Base-by-base conservation (phyloP, 2,888 invertebrate genomes). In the Conomelus anceps region DNA sequence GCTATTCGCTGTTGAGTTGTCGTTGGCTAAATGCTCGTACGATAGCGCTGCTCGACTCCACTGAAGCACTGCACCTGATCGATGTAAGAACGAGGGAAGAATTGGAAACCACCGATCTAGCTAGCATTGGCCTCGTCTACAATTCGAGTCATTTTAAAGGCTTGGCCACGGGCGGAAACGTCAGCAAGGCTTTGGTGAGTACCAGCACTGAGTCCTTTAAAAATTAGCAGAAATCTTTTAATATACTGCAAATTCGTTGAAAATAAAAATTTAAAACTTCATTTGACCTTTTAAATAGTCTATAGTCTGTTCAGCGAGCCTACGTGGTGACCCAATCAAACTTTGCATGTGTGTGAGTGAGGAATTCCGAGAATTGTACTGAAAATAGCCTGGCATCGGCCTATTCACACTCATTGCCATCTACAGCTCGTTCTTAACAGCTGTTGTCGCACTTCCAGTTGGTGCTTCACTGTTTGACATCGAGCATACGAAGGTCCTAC, bases 131-230 rank as follows among this genome's bases (percentile, higher is more conserved):
- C 84, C 94, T 98, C 84, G 97, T 98, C 0, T 98, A 98, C 92
- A 96, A 97, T 86, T 97, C 97, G 34, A 97, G 98, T 85, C 97
- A 97, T 93, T 97, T 97, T 92, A 96, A 98, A 94, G 99, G 97
- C 0, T 94, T 99, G 84, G 98, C 98, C 90, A 99, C 99, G 0
- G 99, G 99, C 7, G 99, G 99, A 0, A 98, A 98, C 92, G 99
- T 97, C 90, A 96, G 96, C 92, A 95, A 95, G 93, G 97, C 97
- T 17, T 95, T 97, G 95, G 95, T 94, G 92, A 93, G 93, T 90
- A 29, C n/a, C 4, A 22, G 0, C 23, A 85, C 4, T 20, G 88
- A 17, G 11, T 41, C 17, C 11, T 41, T 41, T 17, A 41, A 13
- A 11, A 13, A 41, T 41, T 41, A 41, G 17, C 41, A 41, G 17